A percentile compares a stretch with the other conserved stretches of the same genome.
phyloP scores from a whole-genome alignment of 2,888 invertebrate genomes.

The Acronicta psi region DNA sequence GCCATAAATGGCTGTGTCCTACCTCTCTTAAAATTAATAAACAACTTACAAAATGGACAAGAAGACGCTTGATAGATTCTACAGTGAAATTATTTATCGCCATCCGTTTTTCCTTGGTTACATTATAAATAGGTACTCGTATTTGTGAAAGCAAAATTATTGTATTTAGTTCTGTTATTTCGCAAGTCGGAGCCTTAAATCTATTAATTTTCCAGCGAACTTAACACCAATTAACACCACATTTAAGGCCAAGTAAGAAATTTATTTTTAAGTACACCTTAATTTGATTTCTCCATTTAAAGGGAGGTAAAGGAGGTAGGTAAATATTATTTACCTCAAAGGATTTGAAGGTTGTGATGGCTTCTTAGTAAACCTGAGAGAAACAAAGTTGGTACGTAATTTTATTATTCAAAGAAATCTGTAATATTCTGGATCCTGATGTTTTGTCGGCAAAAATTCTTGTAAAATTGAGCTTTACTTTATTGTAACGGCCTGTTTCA shows the following conservation, averaged over 20 bases:
- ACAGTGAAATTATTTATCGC: no score
- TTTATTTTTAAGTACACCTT: not conserved
- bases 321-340: not conserved
- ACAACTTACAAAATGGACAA: no score
- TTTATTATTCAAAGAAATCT: constrained; percentile 3
- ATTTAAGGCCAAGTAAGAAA: not conserved
- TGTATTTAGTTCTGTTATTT: no score
- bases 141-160: no score
- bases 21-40: no score
- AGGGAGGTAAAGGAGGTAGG: no score
- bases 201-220: not conserved
- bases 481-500: no score
- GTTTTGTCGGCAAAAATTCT: constrained; percentile 6
- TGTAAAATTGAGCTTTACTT: constrained; percentile 2
- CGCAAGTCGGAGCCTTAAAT: not conserved
- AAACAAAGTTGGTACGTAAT: not conserved
- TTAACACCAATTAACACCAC: not conserved
- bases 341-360: not conserved
- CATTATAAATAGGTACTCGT: no score
- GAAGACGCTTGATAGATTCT: no score
- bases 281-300: not conserved
- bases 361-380: constrained; percentile 2
- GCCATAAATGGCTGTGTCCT: no score
- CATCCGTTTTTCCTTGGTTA: no score
- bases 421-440: not conserved